phyloP scores from a whole-genome alignment of 2,797 vertebrate species.

The Varecia variegata region DNA sequence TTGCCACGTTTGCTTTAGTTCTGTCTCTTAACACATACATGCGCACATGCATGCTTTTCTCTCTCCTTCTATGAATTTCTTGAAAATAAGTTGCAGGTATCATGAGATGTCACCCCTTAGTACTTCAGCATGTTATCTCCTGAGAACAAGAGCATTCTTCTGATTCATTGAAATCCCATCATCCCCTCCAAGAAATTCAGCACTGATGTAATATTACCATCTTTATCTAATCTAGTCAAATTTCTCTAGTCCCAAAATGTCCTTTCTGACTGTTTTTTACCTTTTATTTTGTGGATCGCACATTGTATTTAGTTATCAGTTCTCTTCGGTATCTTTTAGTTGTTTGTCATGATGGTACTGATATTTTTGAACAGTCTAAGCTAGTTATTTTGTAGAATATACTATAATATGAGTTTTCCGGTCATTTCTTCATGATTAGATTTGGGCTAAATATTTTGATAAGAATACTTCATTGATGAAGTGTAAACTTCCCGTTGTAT shows the following conservation, averaged over 20 bases:
- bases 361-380: not conserved
- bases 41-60: not conserved
- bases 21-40: not conserved
- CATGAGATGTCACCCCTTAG: not conserved
- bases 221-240: not conserved
- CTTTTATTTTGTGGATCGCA: not conserved
- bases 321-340: not conserved
- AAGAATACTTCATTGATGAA: not conserved
- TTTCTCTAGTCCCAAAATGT: not conserved
- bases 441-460: conserved; percentile 16
- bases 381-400: not conserved
- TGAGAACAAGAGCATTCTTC: not conserved
- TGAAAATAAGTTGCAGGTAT: conserved; percentile 5
- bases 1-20: not conserved
- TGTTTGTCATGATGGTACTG: not conserved
- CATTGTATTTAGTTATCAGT: not conserved
- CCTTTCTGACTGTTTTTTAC: not conserved
- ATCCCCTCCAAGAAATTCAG: not conserved
- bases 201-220: not conserved
- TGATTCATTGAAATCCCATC: not conserved
- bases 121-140: not conserved
- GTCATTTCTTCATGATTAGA: not conserved
- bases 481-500: not conserved
- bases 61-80: not conserved
- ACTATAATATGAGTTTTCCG: not conserved